Conservation (phyloP, 2,888 invertebrate genomes). For the Argyresthia goedartella region DNA sequence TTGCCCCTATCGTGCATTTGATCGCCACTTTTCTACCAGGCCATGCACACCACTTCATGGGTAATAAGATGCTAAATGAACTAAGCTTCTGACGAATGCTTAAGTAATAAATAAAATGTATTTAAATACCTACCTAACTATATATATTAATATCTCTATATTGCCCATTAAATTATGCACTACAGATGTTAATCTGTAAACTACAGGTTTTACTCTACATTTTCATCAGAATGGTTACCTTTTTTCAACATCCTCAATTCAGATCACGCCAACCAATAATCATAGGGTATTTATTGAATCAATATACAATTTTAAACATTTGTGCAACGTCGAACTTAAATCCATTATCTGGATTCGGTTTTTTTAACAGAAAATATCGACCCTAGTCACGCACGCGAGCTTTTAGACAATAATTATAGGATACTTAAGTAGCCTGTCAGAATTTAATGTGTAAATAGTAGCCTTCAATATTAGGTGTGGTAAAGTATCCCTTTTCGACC, state of each 20-base stretch:
- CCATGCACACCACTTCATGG: no score
- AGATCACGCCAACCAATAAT: background rate
- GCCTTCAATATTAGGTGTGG: slow-evolving; percentile 37
- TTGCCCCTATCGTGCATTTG: no score
- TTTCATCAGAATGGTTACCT: background rate
- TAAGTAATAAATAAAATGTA: no score
- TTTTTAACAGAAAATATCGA: slow-evolving; percentile 32
- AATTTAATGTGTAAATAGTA: slow-evolving; percentile 66
- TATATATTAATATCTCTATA: background rate
- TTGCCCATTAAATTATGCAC: no score
- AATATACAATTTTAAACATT: slow-evolving; percentile 38
- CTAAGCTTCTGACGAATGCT: no score
- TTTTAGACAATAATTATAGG: slow-evolving; percentile 57
- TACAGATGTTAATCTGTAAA: no score
- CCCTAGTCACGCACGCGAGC: slow-evolving; percentile 36
- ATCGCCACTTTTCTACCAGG: no score
- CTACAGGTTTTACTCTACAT: no score
- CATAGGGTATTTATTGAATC: slow-evolving; percentile 28
- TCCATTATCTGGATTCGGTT: slow-evolving; percentile 47
- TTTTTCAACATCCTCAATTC: background rate
- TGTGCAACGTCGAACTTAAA: slow-evolving; percentile 19
- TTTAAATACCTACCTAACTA: no score
- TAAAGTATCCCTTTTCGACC: slow-evolving; percentile 34
- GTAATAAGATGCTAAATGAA: no score
- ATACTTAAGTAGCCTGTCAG: slow-evolving; percentile 62